A percentile compares a stretch with the other conserved stretches of the same genome.
These are phyloP conservation scores for Aegotheles bennettii DNA, from an alignment of 2,113 vertebrate genomes.

Conservation along the genomic window DNA sequence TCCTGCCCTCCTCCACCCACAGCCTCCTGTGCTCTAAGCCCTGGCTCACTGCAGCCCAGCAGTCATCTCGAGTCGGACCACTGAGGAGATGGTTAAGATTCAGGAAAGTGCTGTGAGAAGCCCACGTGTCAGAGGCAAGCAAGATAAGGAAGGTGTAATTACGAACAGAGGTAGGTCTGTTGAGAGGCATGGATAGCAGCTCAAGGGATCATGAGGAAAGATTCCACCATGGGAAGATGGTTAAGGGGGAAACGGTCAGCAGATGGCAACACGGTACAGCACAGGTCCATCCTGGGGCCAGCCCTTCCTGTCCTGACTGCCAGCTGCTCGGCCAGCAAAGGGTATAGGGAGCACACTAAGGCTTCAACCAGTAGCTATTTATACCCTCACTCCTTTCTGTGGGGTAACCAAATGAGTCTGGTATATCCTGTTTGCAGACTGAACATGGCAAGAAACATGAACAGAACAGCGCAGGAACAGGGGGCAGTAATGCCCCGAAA, in stretches of 20 bases:
- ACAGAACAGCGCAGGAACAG: background rate
- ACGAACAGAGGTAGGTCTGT: background rate
- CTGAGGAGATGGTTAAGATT: rapidly evolving
- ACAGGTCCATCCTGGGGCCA: background rate
- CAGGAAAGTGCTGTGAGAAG: background rate
- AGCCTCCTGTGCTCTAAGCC: background rate
- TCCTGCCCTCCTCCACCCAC: background rate
- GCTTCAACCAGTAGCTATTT: background rate
- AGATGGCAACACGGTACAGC: background rate
- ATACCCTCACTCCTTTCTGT: background rate
- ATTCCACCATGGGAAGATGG: background rate
- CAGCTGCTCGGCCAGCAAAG: background rate
- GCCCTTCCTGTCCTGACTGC: background rate
- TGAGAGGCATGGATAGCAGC: background rate
- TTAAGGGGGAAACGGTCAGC: background rate
- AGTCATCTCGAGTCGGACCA: background rate
- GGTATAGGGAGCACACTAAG: background rate
- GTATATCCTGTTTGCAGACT: background rate
- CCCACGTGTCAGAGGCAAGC: rapidly evolving
- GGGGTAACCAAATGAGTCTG: background rate
- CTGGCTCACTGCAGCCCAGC: background rate
- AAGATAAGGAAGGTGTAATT: background rate
- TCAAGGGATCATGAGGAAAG: background rate
- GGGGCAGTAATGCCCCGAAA: background rate
- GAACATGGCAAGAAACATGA: background rate